Percentiles rank a stretch among this genome's conserved stretches.
Evolutionary conservation across 2,888 invertebrate genomes (phyloP).

Genomic region (Andrena haemorrhoa): DNA sequence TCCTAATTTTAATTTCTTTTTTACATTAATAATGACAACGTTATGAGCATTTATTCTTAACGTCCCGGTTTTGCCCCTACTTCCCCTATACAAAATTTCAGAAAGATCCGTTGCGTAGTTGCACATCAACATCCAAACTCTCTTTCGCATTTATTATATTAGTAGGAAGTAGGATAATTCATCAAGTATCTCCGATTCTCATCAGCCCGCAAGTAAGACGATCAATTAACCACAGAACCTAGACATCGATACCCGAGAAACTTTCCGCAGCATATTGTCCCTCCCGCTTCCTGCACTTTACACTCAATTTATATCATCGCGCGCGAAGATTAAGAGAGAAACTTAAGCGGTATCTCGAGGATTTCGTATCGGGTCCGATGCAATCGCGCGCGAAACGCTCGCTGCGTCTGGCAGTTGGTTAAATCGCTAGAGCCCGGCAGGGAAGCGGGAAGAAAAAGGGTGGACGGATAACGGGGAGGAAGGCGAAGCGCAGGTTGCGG

Average conservation of each 20-base stretch:
- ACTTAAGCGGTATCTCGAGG: slow-evolving; percentile 27
- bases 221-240: no score
- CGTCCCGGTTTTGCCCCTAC: no score
- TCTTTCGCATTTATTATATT: no score
- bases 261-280: not conserved
- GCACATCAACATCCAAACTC: no score
- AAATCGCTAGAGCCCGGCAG: slow-evolving; percentile 42
- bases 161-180: no score
- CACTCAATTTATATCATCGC: slow-evolving; percentile 13
- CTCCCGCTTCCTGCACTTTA: not conserved
- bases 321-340: slow-evolving; percentile 27
- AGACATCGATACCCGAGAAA: not conserved
- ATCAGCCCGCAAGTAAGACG: no score
- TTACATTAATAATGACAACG: no score
- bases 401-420: slow-evolving; percentile 60
- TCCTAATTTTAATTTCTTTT: no score
- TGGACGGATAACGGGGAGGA: slow-evolving; percentile 24
- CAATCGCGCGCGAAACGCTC: slow-evolving; percentile 64
- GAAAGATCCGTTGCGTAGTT: no score
- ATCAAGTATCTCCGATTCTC: no score
- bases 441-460: slow-evolving; percentile 17
- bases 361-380: slow-evolving; percentile 58
- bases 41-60: no score
- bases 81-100: no score
- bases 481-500: slow-evolving; percentile 53